Percentiles rank a stretch among this genome's conserved stretches.
phyloP scores from a whole-genome alignment of 2,888 invertebrate genomes.

The Lycocerus yunnanus region DNA sequence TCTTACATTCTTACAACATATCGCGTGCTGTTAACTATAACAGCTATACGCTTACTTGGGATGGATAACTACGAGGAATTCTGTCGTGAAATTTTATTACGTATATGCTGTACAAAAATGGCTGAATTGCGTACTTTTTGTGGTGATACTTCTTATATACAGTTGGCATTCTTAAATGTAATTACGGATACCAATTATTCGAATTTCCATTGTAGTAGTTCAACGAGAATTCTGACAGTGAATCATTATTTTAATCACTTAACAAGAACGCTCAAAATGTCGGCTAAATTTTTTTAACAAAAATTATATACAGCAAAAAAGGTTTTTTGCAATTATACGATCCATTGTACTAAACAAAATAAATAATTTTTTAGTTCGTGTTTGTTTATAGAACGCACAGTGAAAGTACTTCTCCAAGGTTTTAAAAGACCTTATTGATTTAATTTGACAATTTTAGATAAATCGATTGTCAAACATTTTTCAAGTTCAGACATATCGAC shows the following conservation, averaged over 20 bases:
- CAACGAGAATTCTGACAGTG: slow-evolving; percentile 22
- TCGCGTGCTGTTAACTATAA: slow-evolving; percentile 36
- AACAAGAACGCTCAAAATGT: slow-evolving; percentile 13
- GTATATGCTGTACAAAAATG: slow-evolving; percentile 39
- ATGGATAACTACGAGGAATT: slow-evolving; percentile 40
- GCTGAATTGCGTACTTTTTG: slow-evolving; percentile 37
- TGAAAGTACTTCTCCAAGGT: background rate
- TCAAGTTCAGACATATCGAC: background rate
- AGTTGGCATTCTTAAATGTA: slow-evolving; percentile 40
- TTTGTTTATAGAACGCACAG: background rate
- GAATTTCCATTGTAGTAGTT: slow-evolving; percentile 37
- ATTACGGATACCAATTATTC: slow-evolving; percentile 38
- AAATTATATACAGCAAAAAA: background rate
- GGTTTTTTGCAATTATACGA: background rate
- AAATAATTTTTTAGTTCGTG: background rate
- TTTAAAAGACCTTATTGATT: background rate
- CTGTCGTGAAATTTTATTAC: slow-evolving; percentile 43
- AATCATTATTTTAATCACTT: slow-evolving; percentile 25
- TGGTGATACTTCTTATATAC: slow-evolving; percentile 36
- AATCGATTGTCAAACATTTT: background rate
- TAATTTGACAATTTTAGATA: background rate
- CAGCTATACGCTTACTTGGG: slow-evolving; percentile 39
- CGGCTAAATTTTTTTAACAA: background rate
- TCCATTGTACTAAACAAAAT: background rate
- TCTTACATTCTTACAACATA: slow-evolving; percentile 38